Conservation (phyloP, 2,113 vertebrate species). For the Petroica traversi region DNA sequence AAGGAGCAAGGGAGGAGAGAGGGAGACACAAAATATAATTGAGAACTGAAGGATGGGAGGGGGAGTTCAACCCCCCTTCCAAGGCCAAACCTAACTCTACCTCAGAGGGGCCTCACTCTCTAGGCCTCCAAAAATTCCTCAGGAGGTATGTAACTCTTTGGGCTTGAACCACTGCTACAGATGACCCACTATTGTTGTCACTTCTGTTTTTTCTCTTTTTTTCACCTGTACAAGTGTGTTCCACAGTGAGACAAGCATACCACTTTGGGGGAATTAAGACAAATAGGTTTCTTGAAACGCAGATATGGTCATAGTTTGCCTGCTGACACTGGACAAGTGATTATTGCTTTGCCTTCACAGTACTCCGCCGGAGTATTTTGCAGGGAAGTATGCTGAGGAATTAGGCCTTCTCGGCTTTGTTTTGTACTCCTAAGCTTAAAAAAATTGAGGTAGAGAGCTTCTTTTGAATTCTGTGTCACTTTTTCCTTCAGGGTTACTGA, state of each 20-base stretch:
- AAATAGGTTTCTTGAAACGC: neutral
- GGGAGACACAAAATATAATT: no score
- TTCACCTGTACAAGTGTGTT: neutral
- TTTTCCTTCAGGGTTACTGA: neutral
- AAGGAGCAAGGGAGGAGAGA: no score
- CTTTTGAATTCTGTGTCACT: neutral
- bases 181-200: neutral
- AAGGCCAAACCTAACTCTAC: no score
- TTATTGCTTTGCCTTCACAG: neutral
- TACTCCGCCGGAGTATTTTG: neutral
- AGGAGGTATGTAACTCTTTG: no score
- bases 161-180: no score
- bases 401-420: neutral
- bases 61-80: no score
- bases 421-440: neutral
- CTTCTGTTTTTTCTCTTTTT: neutral
- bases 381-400: neutral
- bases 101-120: no score
- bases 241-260: neutral
- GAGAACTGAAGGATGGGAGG: no score
- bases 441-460: neutral
- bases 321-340: neutral
- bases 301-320: neutral
- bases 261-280: neutral
- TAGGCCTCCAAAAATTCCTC: no score